Evolutionary conservation across 2,797 vertebrate genomes (phyloP), one percentile per base, ranked within the genome.

Genomic region (Remorina albescens): DNA sequence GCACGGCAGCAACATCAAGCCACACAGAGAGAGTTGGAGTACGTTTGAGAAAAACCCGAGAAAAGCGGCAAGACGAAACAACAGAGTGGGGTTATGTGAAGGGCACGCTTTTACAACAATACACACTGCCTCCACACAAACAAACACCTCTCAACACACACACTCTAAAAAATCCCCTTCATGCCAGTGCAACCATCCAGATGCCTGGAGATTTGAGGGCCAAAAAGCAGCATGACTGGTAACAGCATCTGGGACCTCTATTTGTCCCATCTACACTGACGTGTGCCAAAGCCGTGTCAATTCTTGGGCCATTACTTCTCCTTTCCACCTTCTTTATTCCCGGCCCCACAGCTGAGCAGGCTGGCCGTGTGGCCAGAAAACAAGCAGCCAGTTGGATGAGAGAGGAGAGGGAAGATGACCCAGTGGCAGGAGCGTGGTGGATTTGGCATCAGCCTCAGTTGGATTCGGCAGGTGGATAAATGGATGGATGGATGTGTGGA

Each of bases 381-480:
- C 74, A 58, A 65, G 76, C 53, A 68, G 78, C 44, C 37, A 50
- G 54, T 74, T 79, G 68, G 80, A 86, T 58, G 59, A 62, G 62
- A 55, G 65, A 41, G 54, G 32, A 54, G 73, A 64, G 60, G 8
- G 54, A 0, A 26, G 46, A 39, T 54, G 76, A 80, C 65, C 56
- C 2, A 1, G 61, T 4, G 37, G 37, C 28, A 36, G 32, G 68
- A 65, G 39, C 19, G 23, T 39, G 49, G 54, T 54, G 39, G 68
- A 62, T 60, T 19, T 76, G 74, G 67, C 21, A 56, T 50, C 16
- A 9, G 6, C 8, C 19, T 30, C 18, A 28, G 54, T 8, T 58
- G 63, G 70, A 30, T n/a, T 53, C 21, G 10, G 26, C 4, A 32
- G 58, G 21, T 47, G 28, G 50, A 49, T 42, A 44, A 39, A 28